A percentile compares a stretch with the other conserved stretches of the same genome.
Evolutionary conservation across 2,888 invertebrate genomes (phyloP).

Genomic region (Malachius bipustulatus): DNA sequence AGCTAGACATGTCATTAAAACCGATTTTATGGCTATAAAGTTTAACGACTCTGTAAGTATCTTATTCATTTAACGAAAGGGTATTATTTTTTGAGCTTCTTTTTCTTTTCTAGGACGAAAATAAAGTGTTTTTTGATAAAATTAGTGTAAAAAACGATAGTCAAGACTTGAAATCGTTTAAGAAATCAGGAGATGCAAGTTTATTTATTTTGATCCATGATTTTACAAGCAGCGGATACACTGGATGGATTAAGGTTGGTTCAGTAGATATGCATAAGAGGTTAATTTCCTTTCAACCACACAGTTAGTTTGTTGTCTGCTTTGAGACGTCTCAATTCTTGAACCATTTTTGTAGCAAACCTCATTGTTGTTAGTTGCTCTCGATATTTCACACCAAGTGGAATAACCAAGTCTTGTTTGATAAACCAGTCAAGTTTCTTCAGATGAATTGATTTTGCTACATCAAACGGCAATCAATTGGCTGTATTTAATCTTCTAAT

Average conservation of each 20-base stretch:
- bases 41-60: slow-evolving; percentile 16
- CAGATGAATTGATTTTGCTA: no score
- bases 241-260: slow-evolving; percentile 36
- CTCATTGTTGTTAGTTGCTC: no score
- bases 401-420: no score
- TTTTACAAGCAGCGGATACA: slow-evolving; percentile 36
- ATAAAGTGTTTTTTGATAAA: slow-evolving; percentile 1
- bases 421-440: no score
- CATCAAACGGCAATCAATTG: no score
- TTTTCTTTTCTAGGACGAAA: background rate
- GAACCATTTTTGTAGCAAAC: no score
- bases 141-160: background rate
- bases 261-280: no score
- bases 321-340: no score
- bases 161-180: slow-evolving; percentile 24
- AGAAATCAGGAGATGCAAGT: slow-evolving; percentile 20
- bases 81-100: slow-evolving; percentile 2
- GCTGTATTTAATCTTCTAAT: no score
- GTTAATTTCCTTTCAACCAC: no score
- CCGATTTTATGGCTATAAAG: slow-evolving; percentile 33
- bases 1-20: slow-evolving; percentile 33
- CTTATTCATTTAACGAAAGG: background rate
- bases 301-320: no score
- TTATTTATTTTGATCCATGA: slow-evolving; percentile 34
- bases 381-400: no score